A percentile compares a stretch with the other conserved stretches of the same genome.
Evolutionary conservation across 2,113 vertebrate genomes (phyloP).

Genomic region (Pseudonaja textilis): DNA sequence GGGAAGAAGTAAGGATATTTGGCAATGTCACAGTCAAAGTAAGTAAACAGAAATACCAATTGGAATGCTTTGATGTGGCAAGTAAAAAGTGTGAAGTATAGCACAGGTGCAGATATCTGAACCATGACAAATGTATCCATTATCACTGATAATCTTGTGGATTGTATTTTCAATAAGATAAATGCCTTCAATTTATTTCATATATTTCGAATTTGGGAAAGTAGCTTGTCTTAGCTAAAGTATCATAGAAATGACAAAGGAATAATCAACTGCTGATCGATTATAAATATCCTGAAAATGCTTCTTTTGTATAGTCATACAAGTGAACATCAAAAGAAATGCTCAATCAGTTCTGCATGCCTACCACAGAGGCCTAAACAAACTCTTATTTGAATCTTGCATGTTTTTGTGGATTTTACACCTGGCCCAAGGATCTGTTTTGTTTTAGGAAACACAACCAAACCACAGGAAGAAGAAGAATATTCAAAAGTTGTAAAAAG

Average conservation of each 20-base stretch:
- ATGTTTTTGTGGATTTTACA: neutral
- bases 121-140: slow-evolving; percentile 77
- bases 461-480: neutral
- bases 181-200: slow-evolving; percentile 52
- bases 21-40: slow-evolving; percentile 15
- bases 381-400: neutral
- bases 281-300: neutral
- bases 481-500: neutral
- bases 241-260: neutral
- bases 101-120: slow-evolving; percentile 79
- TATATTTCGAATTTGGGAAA: slow-evolving; percentile 8
- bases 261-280: neutral
- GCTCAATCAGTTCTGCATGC: neutral
- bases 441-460: neutral
- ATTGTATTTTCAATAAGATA: slow-evolving; percentile 62
- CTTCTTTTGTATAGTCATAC: neutral
- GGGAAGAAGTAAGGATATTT: slow-evolving; percentile 12
- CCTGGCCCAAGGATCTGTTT: neutral
- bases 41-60: slow-evolving; percentile 50
- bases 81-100: slow-evolving; percentile 70
- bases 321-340: neutral
- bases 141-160: slow-evolving; percentile 70
- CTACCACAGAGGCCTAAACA: neutral
- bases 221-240: neutral
- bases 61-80: slow-evolving; percentile 79